These are phyloP conservation scores for Osedax fenrisi DNA, from an alignment of 2,888 invertebrate genomes.

Conservation along the genomic window DNA sequence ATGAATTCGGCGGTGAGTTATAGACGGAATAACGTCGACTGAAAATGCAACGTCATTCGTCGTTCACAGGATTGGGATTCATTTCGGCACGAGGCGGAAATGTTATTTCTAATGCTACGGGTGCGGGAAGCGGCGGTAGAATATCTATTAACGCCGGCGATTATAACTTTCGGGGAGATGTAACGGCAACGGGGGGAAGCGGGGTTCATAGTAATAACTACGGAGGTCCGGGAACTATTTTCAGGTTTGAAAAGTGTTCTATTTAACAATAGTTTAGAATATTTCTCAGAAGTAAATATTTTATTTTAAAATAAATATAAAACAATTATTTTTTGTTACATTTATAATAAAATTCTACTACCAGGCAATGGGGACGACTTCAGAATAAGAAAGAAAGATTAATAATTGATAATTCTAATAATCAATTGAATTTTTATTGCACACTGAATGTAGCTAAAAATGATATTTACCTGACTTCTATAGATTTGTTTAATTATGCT, in stretches of 20 bases:
- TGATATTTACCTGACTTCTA: constrained; percentile 36
- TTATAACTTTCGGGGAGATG: background rate
- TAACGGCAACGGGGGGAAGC: background rate
- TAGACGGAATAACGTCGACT: background rate
- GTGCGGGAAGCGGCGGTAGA: constrained; percentile 40
- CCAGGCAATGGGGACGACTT: background rate
- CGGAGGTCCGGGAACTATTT: background rate
- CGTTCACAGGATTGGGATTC: constrained; percentile 38
- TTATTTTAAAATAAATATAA: background rate
- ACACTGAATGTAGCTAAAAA: constrained; percentile 36
- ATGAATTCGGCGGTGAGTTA: background rate
- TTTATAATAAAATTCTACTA: background rate
- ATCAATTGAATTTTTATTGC: constrained; percentile 31
- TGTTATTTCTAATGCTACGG: constrained; percentile 32
- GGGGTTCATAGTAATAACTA: background rate
- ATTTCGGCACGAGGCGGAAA: constrained; percentile 39
- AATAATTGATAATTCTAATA: constrained; percentile 22
- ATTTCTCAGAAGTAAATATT: background rate
- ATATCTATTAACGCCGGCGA: constrained; percentile 37
- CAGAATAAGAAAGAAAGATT: background rate
- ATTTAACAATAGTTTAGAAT: background rate
- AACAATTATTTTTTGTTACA: background rate
- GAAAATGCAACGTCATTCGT: no score
- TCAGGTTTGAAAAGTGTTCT: background rate
- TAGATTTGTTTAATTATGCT: constrained; percentile 39